A percentile compares a stretch with the other conserved stretches of the same genome.
These are phyloP conservation scores for Labia minor DNA, from an alignment of 2,888 invertebrate genomes.

Conservation along the genomic window DNA sequence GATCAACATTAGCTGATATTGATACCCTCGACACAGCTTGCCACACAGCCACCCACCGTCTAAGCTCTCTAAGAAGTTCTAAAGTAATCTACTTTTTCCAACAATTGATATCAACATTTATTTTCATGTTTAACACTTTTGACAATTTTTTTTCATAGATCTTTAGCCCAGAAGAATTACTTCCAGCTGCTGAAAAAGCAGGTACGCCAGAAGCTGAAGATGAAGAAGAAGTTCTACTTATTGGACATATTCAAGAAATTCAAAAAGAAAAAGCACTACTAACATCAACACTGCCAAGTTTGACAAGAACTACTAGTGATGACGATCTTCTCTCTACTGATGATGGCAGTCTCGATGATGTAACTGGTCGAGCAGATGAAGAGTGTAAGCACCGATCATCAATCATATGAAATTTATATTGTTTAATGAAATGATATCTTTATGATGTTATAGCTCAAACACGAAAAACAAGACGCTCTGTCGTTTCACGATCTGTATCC, in stretches of 20 bases:
- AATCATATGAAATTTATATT: background rate
- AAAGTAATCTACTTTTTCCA: conserved; percentile 39
- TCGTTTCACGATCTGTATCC: conserved; percentile 24
- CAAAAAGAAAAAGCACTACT: conserved; percentile 71
- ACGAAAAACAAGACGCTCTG: conserved; percentile 13
- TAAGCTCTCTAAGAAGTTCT: conserved; percentile 64
- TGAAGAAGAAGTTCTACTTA: conserved; percentile 62
- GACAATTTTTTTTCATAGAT: conserved; percentile 27
- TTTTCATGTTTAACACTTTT: background rate
- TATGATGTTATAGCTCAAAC: background rate
- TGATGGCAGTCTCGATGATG: conserved; percentile 52
- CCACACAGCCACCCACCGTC: conserved; percentile 68
- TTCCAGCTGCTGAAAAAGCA: conserved; percentile 25
- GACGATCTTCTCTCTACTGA: conserved; percentile 75
- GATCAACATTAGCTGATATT: conserved; percentile 76
- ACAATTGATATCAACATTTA: background rate
- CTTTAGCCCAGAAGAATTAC: conserved; percentile 48
- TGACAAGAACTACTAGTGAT: conserved; percentile 74
- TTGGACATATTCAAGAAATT: conserved; percentile 69
- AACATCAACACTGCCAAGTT: conserved; percentile 66
- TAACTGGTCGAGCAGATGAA: conserved; percentile 25
- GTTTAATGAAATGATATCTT: background rate
- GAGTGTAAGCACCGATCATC: conserved; percentile 23
- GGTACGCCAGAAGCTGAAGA: conserved; percentile 33
- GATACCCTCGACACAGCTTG: conserved; percentile 79